Evolutionary conservation across 2,797 vertebrate species (phyloP).

Genomic region (Tangara arthus): DNA sequence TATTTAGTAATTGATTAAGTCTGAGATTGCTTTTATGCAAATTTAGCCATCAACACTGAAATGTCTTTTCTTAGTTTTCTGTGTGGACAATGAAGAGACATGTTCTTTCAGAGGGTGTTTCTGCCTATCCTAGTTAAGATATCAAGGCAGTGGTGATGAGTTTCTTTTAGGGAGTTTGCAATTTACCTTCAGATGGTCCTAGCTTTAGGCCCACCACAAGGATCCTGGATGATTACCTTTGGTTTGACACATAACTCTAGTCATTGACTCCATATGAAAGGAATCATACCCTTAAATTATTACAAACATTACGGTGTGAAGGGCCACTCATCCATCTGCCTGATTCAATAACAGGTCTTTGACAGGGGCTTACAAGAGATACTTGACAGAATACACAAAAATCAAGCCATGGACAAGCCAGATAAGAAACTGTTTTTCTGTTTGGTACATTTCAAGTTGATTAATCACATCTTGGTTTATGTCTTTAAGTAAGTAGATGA

Average conservation of each 20-base stretch:
- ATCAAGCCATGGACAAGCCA: neutral
- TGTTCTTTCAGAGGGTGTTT: neutral
- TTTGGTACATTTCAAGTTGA: neutral
- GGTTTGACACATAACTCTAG: neutral
- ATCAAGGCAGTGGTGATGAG: neutral
- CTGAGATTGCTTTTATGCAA: constrained; percentile 56
- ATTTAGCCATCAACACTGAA: neutral
- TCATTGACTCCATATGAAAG: neutral
- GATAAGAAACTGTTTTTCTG: neutral
- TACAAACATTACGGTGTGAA: neutral
- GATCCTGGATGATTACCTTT: neutral
- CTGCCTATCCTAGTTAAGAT: neutral
- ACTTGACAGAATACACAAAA: neutral
- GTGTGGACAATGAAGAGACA: neutral
- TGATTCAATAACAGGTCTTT: neutral
- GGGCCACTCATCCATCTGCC: neutral
- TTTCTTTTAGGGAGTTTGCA: neutral
- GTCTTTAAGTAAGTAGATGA: neutral
- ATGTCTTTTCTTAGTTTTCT: neutral
- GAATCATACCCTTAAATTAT: neutral
- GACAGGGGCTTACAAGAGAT: neutral
- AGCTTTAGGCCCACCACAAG: neutral
- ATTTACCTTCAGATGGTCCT: neutral
- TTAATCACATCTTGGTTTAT: neutral
- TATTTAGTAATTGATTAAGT: constrained; percentile 40